Conservation (phyloP, 2,113 vertebrate species). For the Paradoxurus hermaphroditus region DNA sequence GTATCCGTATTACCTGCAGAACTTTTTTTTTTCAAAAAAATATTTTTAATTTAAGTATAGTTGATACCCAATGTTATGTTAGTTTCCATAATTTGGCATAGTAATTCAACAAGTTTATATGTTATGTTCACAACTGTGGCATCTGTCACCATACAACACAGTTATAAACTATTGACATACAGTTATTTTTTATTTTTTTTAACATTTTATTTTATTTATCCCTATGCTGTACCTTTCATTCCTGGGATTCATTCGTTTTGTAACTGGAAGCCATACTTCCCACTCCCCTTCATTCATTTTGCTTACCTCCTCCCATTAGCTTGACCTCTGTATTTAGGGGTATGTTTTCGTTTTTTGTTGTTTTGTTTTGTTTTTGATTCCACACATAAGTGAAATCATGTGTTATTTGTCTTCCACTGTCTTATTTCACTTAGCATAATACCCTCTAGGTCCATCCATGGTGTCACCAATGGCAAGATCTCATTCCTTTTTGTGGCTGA, state of each 20-base stretch:
- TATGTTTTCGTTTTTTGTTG: background rate
- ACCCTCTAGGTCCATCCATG: background rate
- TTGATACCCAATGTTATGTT: background rate
- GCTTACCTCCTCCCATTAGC: background rate
- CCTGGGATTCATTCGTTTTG: background rate
- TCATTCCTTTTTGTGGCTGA: background rate
- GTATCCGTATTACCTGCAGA: background rate
- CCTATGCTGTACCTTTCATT: background rate
- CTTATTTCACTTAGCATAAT: background rate
- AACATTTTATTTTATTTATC: no score
- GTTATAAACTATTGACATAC: background rate
- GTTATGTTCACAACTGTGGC: background rate
- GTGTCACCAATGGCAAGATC: background rate
- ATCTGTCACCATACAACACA: background rate
- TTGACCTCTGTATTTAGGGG: background rate
- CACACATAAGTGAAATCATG: background rate
- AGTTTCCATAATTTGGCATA: background rate
- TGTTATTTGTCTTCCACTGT: background rate
- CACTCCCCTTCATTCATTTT: background rate
- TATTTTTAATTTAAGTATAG: background rate
- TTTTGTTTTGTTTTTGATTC: background rate
- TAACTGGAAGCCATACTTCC: background rate
- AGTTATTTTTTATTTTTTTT: no score
- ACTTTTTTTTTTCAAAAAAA: background rate
- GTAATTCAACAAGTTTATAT: background rate